These are phyloP conservation scores for Crioceris asparagi DNA, from an alignment of 2,888 invertebrate species.

Conservation along the genomic window DNA sequence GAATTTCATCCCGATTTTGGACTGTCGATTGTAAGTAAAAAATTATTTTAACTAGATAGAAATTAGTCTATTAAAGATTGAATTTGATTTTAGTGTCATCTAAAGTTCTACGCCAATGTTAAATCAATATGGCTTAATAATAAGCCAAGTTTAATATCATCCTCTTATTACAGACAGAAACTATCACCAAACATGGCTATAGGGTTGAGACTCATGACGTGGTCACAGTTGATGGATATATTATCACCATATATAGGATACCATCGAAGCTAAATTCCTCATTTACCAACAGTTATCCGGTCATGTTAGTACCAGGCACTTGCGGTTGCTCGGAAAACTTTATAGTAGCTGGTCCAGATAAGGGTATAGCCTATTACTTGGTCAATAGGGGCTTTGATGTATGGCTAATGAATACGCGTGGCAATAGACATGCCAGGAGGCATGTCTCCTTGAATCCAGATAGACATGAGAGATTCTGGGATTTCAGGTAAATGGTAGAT, in stretches of 20 bases:
- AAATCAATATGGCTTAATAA: no score
- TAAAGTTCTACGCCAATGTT: no score
- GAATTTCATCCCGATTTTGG: no score
- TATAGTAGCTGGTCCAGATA: constrained; percentile 1
- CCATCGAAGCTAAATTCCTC: background rate
- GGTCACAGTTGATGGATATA: background rate
- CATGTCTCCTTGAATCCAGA: background rate
- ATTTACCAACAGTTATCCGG: background rate
- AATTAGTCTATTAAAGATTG: no score
- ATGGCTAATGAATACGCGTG: background rate
- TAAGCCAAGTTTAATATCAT: no score
- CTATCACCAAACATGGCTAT: background rate
- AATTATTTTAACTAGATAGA: no score
- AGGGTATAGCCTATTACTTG: background rate
- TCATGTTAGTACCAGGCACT: background rate
- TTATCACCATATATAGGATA: background rate
- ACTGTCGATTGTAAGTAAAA: no score
- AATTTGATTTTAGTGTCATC: no score
- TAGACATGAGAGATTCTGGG: background rate
- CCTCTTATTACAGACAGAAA: background rate
- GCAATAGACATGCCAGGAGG: no score
- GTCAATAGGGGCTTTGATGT: background rate
- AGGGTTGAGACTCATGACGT: background rate
- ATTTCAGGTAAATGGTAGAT: background rate
- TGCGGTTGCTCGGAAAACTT: background rate